Conservation (phyloP, 2,113 vertebrate genomes). For the Triplophysa siluroides region DNA sequence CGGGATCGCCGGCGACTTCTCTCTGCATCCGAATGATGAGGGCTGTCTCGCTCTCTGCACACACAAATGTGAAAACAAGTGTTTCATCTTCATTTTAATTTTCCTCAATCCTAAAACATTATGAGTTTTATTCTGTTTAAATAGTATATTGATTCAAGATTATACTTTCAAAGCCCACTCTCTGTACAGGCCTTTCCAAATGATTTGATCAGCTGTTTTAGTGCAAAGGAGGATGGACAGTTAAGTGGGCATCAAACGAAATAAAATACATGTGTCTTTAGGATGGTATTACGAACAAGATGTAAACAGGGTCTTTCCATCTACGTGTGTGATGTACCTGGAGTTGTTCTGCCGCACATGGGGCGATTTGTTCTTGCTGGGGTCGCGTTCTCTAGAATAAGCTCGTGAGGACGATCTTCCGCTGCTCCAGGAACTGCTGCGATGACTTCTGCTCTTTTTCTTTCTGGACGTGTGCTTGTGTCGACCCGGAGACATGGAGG, state of each 20-base stretch:
- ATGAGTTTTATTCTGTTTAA: too few species aligned
- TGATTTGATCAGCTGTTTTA: too few species aligned
- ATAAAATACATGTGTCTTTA: too few species aligned
- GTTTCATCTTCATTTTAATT: too few species aligned
- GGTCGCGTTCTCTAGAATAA: constrained; percentile 78
- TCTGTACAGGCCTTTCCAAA: too few species aligned
- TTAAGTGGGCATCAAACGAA: too few species aligned
- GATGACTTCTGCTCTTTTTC: constrained; percentile 81
- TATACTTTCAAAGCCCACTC: too few species aligned
- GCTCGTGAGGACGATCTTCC: constrained; percentile 83
- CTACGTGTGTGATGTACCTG: constrained; percentile 22
- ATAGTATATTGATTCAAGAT: too few species aligned
- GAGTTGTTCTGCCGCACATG: constrained; percentile 62
- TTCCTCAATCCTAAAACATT: too few species aligned
- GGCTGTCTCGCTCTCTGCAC: constrained; percentile 85
- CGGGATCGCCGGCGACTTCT: constrained; percentile 87
- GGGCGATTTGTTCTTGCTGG: constrained; percentile 75
- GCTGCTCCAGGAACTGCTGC: constrained; percentile 91
- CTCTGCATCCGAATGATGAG: constrained; percentile 85
- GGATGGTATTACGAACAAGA: too few species aligned
- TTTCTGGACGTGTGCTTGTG: constrained; percentile 78
- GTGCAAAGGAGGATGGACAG: too few species aligned
- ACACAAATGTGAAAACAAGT: neutral
- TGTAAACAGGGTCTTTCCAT: too few species aligned
- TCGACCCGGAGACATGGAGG: constrained; percentile 76